These are phyloP conservation scores for Hydractinia symbiolongicarpus DNA, from an alignment of 30 jellyfish, hydroid and myxozoan genomes.

Conservation along the genomic window DNA sequence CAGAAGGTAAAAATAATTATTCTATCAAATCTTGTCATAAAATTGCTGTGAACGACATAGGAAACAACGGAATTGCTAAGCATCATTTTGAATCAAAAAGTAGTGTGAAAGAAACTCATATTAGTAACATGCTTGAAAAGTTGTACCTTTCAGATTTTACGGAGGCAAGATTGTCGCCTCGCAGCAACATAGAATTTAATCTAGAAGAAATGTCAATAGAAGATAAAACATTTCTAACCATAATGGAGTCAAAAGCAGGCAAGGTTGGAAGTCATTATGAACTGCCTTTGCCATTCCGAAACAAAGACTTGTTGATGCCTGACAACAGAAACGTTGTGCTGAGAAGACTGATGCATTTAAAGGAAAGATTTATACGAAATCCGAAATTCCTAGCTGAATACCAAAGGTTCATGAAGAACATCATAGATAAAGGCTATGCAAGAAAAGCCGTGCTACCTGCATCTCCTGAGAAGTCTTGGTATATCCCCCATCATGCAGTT, in stretches of 20 bases:
- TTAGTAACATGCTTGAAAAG: conserved; percentile 7
- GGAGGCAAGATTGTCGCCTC: conserved; percentile 7
- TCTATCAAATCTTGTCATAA: neutral
- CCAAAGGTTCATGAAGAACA: conserved; percentile 25
- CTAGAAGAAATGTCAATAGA: conserved; percentile 10
- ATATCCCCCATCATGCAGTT: conserved; percentile 54
- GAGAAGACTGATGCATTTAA: conserved; percentile 1
- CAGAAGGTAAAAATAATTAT: neutral
- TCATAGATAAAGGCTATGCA: conserved; percentile 10
- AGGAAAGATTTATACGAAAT: neutral
- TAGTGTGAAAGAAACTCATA: neutral
- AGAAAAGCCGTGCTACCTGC: neutral
- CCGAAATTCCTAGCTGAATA: conserved; percentile 1
- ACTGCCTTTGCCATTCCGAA: neutral
- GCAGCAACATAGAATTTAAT: neutral
- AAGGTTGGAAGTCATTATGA: neutral
- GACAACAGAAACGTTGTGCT: neutral
- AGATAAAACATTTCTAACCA: neutral
- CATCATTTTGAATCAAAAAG: neutral
- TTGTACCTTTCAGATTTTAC: neutral
- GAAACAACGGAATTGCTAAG: neutral
- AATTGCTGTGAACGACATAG: conserved; percentile 13
- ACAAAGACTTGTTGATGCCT: neutral
- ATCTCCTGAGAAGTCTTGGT: conserved; percentile 36
- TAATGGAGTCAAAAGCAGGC: neutral